Conservation (phyloP, 2,113 vertebrate genomes). For the Baryphthengus martii region DNA sequence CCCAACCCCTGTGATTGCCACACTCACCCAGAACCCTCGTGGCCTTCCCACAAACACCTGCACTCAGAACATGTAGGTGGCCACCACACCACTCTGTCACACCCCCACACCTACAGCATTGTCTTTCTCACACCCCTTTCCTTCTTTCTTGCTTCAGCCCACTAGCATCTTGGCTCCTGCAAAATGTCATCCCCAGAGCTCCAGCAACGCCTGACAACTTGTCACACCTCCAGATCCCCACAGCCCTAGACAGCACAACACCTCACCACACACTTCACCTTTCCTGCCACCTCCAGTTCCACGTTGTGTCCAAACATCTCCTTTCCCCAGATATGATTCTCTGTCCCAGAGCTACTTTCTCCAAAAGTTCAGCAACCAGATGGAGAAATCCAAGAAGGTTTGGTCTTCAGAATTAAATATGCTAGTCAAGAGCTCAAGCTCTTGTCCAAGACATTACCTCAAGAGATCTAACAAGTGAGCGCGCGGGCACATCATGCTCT, state of each 20-base stretch:
- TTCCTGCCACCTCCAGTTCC: background rate
- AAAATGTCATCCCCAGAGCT: background rate
- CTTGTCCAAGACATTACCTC: background rate
- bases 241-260: background rate
- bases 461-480: background rate
- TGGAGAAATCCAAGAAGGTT: background rate
- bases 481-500: background rate
- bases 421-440: background rate
- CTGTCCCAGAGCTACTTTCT: background rate
- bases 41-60: background rate
- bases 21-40: background rate
- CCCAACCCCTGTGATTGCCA: background rate
- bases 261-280: background rate
- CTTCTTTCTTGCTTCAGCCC: background rate
- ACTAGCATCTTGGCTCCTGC: background rate
- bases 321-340: background rate
- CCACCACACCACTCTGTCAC: background rate
- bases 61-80: accelerated
- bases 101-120: too few species aligned
- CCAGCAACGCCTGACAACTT: background rate
- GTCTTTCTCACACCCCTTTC: background rate
- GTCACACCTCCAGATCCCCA: background rate
- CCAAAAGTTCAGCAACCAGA: background rate
- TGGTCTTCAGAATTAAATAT: background rate
- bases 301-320: background rate